Evolutionary conservation across 2,113 vertebrate genomes (phyloP).

Genomic region (Pseudorhombus dupliciocellatus): DNA sequence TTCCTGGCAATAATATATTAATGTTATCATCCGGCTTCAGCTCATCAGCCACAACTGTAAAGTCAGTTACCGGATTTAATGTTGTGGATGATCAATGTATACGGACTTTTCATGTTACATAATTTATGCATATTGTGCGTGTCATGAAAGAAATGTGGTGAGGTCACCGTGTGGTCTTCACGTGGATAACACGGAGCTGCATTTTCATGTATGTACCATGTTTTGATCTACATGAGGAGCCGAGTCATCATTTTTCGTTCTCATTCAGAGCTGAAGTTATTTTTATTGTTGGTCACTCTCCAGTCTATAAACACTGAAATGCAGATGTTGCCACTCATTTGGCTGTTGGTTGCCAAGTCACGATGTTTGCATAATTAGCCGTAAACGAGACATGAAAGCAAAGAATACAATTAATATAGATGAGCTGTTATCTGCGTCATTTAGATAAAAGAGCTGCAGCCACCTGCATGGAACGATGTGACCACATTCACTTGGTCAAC

Average conservation of each 20-base stretch:
- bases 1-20: conserved; percentile 52
- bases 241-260: background rate
- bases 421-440: too few relatives aligned
- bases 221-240: background rate
- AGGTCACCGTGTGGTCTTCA: background rate
- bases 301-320: background rate
- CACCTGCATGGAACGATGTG: too few relatives aligned
- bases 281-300: background rate
- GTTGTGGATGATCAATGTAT: conserved; percentile 7
- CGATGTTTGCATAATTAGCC: background rate
- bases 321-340: background rate
- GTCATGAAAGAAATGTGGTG: background rate
- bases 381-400: too few relatives aligned
- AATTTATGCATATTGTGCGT: conserved; percentile 1
- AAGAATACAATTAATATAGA: too few relatives aligned
- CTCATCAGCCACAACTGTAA: conserved; percentile 4
- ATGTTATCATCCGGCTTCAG: conserved; percentile 34
- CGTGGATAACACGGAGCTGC: background rate
- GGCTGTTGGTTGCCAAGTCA: background rate
- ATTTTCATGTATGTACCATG: background rate
- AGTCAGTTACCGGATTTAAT: conserved; percentile 2
- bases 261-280: background rate
- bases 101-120: conserved; percentile 11
- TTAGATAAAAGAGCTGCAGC: too few relatives aligned
- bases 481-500: too few relatives aligned